Percentiles rank a stretch among this genome's conserved stretches.
Evolutionary conservation across 2,113 vertebrate genomes (phyloP).

Genomic region (Varanus komodoensis): DNA sequence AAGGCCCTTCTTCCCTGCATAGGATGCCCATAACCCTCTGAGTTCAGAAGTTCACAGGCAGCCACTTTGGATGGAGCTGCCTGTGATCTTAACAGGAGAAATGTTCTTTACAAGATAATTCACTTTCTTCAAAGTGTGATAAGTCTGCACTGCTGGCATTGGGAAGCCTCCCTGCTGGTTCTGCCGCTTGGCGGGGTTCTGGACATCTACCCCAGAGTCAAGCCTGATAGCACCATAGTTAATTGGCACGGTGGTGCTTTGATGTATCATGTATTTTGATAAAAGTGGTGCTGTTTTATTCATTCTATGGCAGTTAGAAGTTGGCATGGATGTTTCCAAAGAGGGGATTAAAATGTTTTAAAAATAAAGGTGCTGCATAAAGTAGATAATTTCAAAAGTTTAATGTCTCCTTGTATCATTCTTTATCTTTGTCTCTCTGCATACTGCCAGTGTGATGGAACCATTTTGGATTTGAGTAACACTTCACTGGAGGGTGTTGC

Average conservation of each 20-base stretch:
- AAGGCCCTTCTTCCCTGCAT: no score
- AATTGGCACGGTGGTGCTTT: background rate
- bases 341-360: background rate
- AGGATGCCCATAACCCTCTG: no score
- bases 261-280: background rate
- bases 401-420: background rate
- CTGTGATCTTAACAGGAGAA: background rate
- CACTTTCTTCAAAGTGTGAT: background rate
- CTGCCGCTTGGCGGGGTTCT: background rate
- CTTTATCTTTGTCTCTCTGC: background rate
- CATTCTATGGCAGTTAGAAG: background rate
- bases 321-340: background rate
- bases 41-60: no score
- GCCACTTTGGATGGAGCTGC: no score
- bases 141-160: background rate
- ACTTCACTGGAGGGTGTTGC: constrained; percentile 92
- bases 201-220: background rate
- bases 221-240: background rate
- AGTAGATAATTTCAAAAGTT: background rate
- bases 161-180: background rate
- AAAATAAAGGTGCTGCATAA: background rate
- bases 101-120: background rate
- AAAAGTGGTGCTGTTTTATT: background rate
- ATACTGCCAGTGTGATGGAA: constrained; percentile 86
- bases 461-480: constrained; percentile 89